phyloP scores from a whole-genome alignment of 2,113 vertebrate genomes.

The Neodon shergylaensis region DNA sequence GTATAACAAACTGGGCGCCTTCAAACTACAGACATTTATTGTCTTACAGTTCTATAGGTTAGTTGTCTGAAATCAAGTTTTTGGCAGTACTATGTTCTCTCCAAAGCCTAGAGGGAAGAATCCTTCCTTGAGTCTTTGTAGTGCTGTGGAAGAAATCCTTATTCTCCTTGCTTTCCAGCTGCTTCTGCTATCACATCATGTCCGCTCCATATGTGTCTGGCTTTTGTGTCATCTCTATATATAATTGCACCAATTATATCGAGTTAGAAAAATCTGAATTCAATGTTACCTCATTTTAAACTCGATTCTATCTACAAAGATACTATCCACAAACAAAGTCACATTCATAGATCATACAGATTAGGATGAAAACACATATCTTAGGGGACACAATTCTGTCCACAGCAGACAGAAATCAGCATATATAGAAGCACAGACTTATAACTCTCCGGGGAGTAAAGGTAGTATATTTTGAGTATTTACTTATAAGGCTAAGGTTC shows the following conservation, averaged over 20 bases:
- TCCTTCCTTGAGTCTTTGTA: background rate
- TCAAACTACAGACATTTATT: background rate
- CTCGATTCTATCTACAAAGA: background rate
- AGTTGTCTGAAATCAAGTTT: background rate
- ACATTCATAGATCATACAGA: background rate
- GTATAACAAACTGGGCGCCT: background rate
- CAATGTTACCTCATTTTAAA: background rate
- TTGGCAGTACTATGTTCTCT: background rate
- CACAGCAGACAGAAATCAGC: background rate
- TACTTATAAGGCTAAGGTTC: background rate
- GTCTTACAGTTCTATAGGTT: background rate
- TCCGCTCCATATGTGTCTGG: background rate
- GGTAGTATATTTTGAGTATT: background rate
- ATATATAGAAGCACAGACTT: background rate
- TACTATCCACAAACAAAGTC: background rate
- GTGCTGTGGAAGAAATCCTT: background rate
- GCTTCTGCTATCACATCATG: background rate
- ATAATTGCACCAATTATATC: background rate
- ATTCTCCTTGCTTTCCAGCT: background rate
- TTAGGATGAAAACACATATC: background rate
- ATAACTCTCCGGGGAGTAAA: background rate
- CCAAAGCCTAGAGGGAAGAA: background rate
- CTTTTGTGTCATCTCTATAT: background rate
- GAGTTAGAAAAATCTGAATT: background rate
- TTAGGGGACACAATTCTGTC: background rate